Conservation (phyloP, 1,140 invertebrate species). For the Agrilus planipennis region DNA sequence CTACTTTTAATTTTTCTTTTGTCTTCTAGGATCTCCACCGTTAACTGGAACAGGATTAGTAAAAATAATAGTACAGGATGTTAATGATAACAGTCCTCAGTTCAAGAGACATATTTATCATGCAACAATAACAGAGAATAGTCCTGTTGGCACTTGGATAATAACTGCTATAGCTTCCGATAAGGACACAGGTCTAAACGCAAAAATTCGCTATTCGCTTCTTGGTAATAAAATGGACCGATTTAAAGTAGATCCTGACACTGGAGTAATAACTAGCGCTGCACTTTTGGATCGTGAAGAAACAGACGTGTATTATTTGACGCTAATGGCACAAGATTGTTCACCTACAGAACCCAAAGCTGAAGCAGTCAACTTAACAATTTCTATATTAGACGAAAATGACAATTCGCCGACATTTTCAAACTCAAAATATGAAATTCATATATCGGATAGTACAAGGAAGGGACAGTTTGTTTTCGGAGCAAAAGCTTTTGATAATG, state of each 20-base stretch:
- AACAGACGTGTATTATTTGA: constrained; percentile 61
- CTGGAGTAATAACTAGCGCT: constrained; percentile 62
- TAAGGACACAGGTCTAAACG: constrained; percentile 71
- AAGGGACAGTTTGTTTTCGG: constrained; percentile 78
- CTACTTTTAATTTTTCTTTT: constrained; percentile 5
- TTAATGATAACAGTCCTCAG: constrained; percentile 85
- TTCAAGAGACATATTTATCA: constrained; percentile 69
- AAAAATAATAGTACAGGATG: constrained; percentile 78
- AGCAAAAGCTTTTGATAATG: constrained; percentile 66
- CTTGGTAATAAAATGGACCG: constrained; percentile 65
- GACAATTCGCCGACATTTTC: constrained; percentile 77
- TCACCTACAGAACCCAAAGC: constrained; percentile 69
- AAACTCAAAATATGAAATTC: constrained; percentile 56
- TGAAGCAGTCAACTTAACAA: constrained; percentile 67
- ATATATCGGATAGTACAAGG: constrained; percentile 64
- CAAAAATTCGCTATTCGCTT: constrained; percentile 69
- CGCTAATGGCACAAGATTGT: constrained; percentile 75
- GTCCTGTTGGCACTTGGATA: constrained; percentile 56
- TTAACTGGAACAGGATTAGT: constrained; percentile 80
- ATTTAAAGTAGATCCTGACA: constrained; percentile 61
- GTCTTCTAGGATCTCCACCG: constrained; percentile 66
- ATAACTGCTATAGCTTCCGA: constrained; percentile 63
- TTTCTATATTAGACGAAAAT: constrained; percentile 70
- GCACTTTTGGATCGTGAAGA: constrained; percentile 68
- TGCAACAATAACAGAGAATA: constrained; percentile 65